phyloP scores from a whole-genome alignment of 1,140 invertebrate species.

The Drosophila sucinea region DNA sequence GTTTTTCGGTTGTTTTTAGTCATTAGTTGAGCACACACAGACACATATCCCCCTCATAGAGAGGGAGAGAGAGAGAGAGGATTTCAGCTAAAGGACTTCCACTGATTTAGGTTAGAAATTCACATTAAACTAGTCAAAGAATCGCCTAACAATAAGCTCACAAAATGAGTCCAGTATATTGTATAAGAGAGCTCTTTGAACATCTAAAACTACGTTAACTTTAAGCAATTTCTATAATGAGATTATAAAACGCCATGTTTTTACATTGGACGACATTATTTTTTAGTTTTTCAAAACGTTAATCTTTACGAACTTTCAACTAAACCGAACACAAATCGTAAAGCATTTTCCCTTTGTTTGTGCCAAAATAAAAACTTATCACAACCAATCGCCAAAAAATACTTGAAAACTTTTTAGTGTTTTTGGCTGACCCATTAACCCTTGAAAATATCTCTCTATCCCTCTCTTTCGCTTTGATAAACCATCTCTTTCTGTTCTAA shows the following conservation, averaged over 20 bases:
- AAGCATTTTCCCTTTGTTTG: not conserved
- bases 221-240: no score
- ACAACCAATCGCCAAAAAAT: not conserved
- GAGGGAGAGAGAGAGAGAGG: not conserved
- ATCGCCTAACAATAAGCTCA: not conserved
- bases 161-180: not conserved
- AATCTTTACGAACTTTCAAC: not conserved
- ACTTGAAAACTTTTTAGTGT: constrained; percentile 5
- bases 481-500: constrained; percentile 5
- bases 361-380: constrained; percentile 1
- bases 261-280: no score
- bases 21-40: constrained; percentile 9
- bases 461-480: not conserved
- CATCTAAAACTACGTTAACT: no score
- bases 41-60: not conserved
- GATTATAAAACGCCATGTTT: no score
- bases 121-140: not conserved
- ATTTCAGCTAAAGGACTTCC: not conserved
- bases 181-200: no score
- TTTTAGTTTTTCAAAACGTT: no score
- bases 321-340: not conserved
- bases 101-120: not conserved
- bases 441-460: constrained; percentile 11
- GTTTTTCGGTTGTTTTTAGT: constrained; percentile 12
- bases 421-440: constrained; percentile 38